These are phyloP conservation scores for Pangasius krempfi DNA, from an alignment of 2,797 vertebrate species.

Conservation along the genomic window DNA sequence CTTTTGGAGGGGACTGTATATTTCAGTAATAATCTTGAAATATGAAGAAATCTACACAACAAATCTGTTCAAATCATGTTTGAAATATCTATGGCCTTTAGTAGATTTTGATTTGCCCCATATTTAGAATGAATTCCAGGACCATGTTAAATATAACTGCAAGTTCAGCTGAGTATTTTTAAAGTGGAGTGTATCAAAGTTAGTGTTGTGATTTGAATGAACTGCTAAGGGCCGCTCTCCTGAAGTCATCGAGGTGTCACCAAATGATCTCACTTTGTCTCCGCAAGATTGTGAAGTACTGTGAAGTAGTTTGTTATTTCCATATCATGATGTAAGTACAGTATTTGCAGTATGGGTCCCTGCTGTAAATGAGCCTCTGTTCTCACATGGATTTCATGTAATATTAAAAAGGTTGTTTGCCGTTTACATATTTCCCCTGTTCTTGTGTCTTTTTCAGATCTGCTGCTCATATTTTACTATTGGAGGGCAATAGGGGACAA, in stretches of 20 bases:
- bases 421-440: constrained; percentile 28
- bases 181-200: not conserved
- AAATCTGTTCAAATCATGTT: not conserved
- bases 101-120: not conserved
- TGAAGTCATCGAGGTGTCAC: not conserved
- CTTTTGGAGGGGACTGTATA: not conserved
- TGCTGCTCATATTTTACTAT: constrained; percentile 94
- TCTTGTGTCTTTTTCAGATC: constrained; percentile 80
- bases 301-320: not conserved
- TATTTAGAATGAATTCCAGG: not conserved
- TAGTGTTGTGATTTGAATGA: not conserved
- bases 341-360: not conserved
- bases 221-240: not conserved
- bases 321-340: not conserved
- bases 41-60: not conserved
- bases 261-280: not conserved
- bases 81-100: not conserved
- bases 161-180: not conserved
- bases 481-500: constrained; percentile 98
- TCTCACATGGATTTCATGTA: not conserved
- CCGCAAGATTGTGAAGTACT: not conserved
- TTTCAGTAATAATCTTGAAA: not conserved
- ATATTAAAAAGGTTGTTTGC: not conserved
- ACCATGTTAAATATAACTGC: not conserved
- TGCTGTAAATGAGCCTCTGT: not conserved